Evolutionary conservation across 2,888 invertebrate species (phyloP).

Genomic region (Himalopsyche kuldschensis): DNA sequence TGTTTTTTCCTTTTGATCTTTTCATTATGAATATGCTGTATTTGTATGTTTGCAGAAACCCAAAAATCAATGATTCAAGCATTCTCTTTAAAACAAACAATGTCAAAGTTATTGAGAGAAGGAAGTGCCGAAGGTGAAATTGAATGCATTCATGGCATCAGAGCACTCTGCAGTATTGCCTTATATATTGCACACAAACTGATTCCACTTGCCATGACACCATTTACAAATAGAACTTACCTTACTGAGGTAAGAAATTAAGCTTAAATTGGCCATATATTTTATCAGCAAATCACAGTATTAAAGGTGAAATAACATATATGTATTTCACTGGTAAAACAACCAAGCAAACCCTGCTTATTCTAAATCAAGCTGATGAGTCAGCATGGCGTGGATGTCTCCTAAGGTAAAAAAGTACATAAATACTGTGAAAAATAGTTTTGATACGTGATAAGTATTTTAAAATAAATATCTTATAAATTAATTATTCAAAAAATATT

Average conservation of each 20-base stretch:
- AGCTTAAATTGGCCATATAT: background rate
- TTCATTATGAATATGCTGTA: background rate
- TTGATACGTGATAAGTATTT: no score
- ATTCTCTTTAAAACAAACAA: constrained; percentile 69
- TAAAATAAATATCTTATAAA: no score
- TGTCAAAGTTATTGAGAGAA: constrained; percentile 60
- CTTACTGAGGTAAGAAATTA: constrained; percentile 58
- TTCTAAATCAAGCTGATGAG: no score
- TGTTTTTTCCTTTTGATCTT: background rate
- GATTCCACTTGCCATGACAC: constrained; percentile 63
- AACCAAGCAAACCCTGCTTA: background rate
- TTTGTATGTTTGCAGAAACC: background rate
- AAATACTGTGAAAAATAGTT: no score
- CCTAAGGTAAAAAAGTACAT: no score
- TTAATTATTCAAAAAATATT: no score
- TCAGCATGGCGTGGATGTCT: no score
- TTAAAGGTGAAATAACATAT: no score
- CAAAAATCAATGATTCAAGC: constrained; percentile 43
- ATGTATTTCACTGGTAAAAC: background rate
- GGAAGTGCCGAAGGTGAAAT: constrained; percentile 60
- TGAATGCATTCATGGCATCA: constrained; percentile 70
- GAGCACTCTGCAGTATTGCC: constrained; percentile 65
- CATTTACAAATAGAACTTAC: constrained; percentile 64
- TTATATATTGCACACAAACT: constrained; percentile 69
- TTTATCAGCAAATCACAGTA: no score